These are phyloP conservation scores for Sebastes minor DNA, from an alignment of 2,797 vertebrate species.

Conservation along the genomic window DNA sequence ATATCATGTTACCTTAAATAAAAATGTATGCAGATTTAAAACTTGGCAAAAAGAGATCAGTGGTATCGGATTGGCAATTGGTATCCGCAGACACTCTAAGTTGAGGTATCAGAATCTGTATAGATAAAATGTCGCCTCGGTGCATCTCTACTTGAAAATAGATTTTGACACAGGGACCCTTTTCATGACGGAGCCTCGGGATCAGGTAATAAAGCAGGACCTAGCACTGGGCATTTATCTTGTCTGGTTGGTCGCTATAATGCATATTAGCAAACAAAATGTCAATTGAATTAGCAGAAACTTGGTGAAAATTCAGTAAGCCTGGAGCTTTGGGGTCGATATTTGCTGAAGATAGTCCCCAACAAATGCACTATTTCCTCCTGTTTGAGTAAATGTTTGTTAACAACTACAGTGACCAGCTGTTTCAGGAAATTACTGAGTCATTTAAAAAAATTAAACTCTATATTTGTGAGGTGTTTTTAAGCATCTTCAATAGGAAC, in stretches of 20 bases:
- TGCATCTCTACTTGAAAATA: not conserved
- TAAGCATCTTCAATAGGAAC: not conserved
- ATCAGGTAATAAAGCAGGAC: not conserved
- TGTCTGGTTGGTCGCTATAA: not conserved
- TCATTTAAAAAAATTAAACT: rapidly evolving
- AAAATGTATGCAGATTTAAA: not conserved
- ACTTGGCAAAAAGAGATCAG: not conserved
- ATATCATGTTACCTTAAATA: not conserved
- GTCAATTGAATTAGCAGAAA: not conserved
- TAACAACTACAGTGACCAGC: not conserved
- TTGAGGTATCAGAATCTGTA: not conserved
- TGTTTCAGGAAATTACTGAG: not conserved
- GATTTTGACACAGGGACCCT: not conserved
- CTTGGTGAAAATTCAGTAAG: too few species aligned
- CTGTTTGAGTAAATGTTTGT: not conserved
- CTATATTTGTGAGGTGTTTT: not conserved
- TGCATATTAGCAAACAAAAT: not conserved
- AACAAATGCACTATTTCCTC: not conserved
- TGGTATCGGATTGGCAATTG: not conserved
- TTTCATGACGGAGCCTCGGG: not conserved
- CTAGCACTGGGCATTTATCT: not conserved
- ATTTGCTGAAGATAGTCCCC: not conserved
- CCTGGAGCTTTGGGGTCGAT: too few species aligned
- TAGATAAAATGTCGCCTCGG: not conserved
- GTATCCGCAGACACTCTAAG: not conserved